Base-by-base conservation (phyloP, 2,888 invertebrate genomes). In the Minunthozetes semirufus region DNA sequence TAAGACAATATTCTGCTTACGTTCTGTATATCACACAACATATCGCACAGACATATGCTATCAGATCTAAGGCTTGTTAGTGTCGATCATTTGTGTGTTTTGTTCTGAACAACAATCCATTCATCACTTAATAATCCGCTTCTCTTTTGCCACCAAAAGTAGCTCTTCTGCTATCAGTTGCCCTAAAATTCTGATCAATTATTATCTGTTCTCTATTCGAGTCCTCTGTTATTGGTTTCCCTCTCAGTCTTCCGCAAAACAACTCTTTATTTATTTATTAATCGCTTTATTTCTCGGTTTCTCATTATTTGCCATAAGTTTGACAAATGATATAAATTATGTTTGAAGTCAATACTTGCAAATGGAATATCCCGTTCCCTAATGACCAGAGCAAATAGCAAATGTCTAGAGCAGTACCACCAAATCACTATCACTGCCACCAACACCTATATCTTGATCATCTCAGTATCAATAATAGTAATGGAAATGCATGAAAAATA, bases 1-100 rank as follows among this genome's bases (percentile, higher is more conserved):
- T 88, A 82, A 81, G 83, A 78, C 48, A 46, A 70, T 63, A 63
- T 63, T 27, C 27, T 63, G n/a, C 27, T 59, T 22, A 22, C 17
- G 25, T 56, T 56, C 0, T 56, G n/a, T 13, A 3, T 22, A 56
- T 19, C 19, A 5, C n/a, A n/a, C 53, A 53, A 3, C 53, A 53
- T 5, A 53, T 33, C 6, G 19, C 22, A 22, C 19, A 13, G 13
- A 13, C n/a, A 19, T 6, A n/a, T 17, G 56, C 4, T 25, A 22
- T 56, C 29, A 50, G 50, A 59, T 66, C 6, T 38, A 66, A 66
- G 11, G 66, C 66, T 48, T 48, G 19, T 70, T 70, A 70, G 42
- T n/a, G 33, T 33, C 48, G 46, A 70, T 70, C 70, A 70, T 70
- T 70, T 48, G 63, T 29, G 6, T 66, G 19, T 17, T 48, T 70